Percentiles rank a stretch among this genome's conserved stretches.
Conservation (phyloP, 2,888 invertebrate species). For the Hartigia nigra region DNA sequence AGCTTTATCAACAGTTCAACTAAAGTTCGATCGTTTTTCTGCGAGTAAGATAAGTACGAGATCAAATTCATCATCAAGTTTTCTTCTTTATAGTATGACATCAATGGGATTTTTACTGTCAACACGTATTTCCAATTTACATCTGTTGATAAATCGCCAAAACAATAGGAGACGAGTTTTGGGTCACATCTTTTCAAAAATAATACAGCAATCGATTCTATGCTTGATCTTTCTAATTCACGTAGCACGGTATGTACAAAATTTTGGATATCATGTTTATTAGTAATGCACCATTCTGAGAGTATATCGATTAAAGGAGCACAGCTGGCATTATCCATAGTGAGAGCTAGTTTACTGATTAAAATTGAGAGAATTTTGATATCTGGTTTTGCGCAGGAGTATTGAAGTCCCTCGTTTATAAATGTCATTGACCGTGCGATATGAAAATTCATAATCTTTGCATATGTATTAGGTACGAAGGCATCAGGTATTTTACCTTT, state of each 20-base stretch:
- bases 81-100: constrained; percentile 68
- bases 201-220: constrained; percentile 71
- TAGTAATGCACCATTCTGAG: constrained; percentile 66
- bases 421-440: constrained; percentile 73
- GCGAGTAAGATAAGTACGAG: constrained; percentile 69
- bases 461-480: constrained; percentile 72
- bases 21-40: constrained; percentile 55
- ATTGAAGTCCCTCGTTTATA: constrained; percentile 66
- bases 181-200: constrained; percentile 68
- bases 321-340: constrained; percentile 70
- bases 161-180: constrained; percentile 65
- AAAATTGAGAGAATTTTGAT: constrained; percentile 69
- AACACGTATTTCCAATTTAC: constrained; percentile 75
- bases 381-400: constrained; percentile 60
- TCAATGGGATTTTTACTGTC: constrained; percentile 72
- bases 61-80: constrained; percentile 72
- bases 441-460: constrained; percentile 72
- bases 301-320: constrained; percentile 70
- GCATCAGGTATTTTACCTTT: constrained; percentile 69
- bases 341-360: constrained; percentile 72
- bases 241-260: constrained; percentile 67
- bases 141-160: constrained; percentile 64
- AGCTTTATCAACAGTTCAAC: constrained; percentile 69
- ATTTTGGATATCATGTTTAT: constrained; percentile 38
- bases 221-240: constrained; percentile 70